These are phyloP conservation scores for Malthinus seriepunctatus DNA, from an alignment of 2,888 invertebrate genomes.

Conservation along the genomic window DNA sequence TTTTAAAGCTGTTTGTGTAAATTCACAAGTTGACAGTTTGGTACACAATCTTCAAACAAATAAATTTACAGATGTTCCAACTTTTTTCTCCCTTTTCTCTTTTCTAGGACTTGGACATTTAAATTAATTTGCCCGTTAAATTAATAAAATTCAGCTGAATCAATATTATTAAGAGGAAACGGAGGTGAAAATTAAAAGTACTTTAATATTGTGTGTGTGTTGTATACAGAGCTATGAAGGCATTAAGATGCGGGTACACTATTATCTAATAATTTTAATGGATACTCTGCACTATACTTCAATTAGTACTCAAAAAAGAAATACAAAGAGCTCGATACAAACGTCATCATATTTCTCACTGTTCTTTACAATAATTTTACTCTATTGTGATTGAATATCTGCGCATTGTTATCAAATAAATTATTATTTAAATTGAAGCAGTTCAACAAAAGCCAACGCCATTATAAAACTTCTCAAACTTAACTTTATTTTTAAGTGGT, in stretches of 20 bases:
- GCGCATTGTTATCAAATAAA: conserved; percentile 10
- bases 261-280: conserved; percentile 39
- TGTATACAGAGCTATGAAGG: conserved; percentile 29
- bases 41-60: conserved; percentile 20
- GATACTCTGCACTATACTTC: conserved; percentile 42
- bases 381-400: conserved; percentile 17
- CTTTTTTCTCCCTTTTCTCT: background rate
- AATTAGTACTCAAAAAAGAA: conserved; percentile 34
- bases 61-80: conserved; percentile 17
- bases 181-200: conserved; percentile 26
- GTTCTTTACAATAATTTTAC: conserved; percentile 7
- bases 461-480: too few relatives aligned
- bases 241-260: conserved; percentile 44
- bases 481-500: too few relatives aligned
- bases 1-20: conserved; percentile 22
- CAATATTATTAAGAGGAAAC: conserved; percentile 14
- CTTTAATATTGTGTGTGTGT: conserved; percentile 21
- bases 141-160: conserved; percentile 7
- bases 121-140: background rate
- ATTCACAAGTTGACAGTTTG: conserved; percentile 23
- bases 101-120: conserved; percentile 2
- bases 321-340: conserved; percentile 27
- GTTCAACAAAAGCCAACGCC: background rate
- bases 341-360: conserved; percentile 25
- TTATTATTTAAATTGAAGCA: conserved; percentile 4